Conservation (phyloP, 2,113 vertebrate species). For the Rattus rattus region DNA sequence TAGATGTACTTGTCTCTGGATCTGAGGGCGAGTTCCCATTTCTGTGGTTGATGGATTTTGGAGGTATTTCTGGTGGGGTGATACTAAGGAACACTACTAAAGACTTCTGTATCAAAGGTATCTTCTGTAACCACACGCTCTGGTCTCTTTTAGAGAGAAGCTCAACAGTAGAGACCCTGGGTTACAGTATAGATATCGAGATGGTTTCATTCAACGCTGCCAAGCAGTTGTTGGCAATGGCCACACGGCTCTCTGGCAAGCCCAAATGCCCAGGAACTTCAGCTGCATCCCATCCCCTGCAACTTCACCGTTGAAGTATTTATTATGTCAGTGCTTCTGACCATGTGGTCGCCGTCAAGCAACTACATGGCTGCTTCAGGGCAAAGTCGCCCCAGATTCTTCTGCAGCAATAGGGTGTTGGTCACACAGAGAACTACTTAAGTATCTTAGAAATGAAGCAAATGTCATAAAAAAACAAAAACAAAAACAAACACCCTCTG, state of each 20-base stretch:
- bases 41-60: background rate
- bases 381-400: slow-evolving; percentile 13
- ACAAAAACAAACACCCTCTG: background rate
- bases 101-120: background rate
- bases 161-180: background rate
- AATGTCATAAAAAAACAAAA: slow-evolving; percentile 39
- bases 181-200: background rate
- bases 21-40: background rate
- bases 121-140: background rate
- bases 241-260: background rate
- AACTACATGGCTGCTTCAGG: background rate
- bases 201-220: background rate
- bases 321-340: slow-evolving; percentile 1
- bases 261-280: background rate
- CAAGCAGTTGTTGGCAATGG: background rate
- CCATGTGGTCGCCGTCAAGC: background rate
- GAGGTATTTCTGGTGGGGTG: background rate
- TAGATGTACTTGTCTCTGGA: too few species aligned
- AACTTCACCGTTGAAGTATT: background rate
- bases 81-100: background rate
- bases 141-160: background rate
- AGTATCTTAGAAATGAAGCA: slow-evolving; percentile 27
- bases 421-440: background rate
- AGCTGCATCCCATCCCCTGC: background rate
- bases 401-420: background rate